Evolutionary conservation across 2,888 invertebrate genomes (phyloP).

Genomic region (Campoplex capitator): DNA sequence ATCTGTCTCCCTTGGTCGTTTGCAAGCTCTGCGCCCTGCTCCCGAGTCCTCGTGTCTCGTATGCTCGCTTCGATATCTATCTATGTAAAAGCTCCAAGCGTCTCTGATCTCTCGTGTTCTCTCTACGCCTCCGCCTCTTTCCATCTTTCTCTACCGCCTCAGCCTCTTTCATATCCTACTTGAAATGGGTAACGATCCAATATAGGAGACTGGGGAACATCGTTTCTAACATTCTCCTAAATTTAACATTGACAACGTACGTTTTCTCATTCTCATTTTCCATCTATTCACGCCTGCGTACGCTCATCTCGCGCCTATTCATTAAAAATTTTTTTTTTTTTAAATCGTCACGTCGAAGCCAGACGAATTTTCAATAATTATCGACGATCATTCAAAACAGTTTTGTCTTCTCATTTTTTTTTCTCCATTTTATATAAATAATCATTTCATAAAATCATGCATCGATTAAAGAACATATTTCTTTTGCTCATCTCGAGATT

Average conservation of each 20-base stretch:
- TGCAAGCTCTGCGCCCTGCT: constrained; percentile 25
- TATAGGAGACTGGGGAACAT: constrained; percentile 42
- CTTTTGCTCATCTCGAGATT: too few species aligned
- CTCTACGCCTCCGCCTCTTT: not conserved
- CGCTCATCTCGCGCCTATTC: constrained; percentile 37
- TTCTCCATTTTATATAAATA: not conserved
- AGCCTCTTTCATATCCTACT: constrained; percentile 50
- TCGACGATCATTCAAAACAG: not conserved
- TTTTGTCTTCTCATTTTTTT: not conserved
- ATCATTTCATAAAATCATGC: too few species aligned
- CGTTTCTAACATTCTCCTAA: constrained; percentile 73
- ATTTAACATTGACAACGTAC: constrained; percentile 78
- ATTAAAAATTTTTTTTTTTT: constrained; percentile 2
- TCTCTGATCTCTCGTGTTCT: constrained; percentile 46
- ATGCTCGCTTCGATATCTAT: constrained; percentile 1
- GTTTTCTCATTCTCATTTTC: constrained; percentile 56
- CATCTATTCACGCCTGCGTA: constrained; percentile 58
- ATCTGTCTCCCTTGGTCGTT: constrained; percentile 49
- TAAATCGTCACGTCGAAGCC: constrained; percentile 5
- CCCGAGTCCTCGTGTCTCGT: constrained; percentile 36
- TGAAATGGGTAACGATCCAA: constrained; percentile 35
- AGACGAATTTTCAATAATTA: not conserved
- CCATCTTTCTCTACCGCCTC: constrained; percentile 38
- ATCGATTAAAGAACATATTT: too few species aligned
- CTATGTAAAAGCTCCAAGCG: constrained; percentile 8